Conservation (phyloP, 2,888 invertebrate species). For the Nudaria mundana region DNA sequence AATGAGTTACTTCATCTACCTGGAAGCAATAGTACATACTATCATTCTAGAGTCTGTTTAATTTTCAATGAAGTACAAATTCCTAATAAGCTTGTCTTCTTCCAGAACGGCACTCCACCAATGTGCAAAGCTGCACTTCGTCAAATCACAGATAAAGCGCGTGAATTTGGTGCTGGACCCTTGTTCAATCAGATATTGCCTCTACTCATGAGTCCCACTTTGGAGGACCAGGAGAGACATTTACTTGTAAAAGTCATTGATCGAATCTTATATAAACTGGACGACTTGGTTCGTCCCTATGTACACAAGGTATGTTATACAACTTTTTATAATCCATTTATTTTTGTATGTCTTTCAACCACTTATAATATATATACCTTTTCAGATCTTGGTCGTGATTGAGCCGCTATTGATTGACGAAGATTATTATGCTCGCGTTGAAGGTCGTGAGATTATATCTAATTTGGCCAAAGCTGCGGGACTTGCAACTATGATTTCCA, state of each 20-base stretch:
- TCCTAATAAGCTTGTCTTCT: slow-evolving; percentile 8
- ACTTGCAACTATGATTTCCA: slow-evolving; percentile 99
- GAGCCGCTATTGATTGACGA: slow-evolving; percentile 99
- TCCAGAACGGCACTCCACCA: slow-evolving; percentile 97
- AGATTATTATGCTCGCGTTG: slow-evolving; percentile 99
- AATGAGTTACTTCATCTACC: no score
- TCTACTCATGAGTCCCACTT: slow-evolving; percentile 99
- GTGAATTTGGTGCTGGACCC: slow-evolving; percentile 99
- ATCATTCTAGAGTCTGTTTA: no score
- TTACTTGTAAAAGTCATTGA: slow-evolving; percentile 99
- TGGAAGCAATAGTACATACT: no score
- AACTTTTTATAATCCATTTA: not conserved
- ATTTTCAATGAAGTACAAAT: no score
- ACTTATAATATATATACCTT: slow-evolving; percentile 3
- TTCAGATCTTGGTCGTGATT: slow-evolving; percentile 97
- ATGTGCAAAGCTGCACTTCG: slow-evolving; percentile 99
- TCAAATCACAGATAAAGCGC: slow-evolving; percentile 99
- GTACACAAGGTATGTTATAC: slow-evolving; percentile 92
- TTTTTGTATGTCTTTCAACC: not conserved
- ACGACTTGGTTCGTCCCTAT: slow-evolving; percentile 98
- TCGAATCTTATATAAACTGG: slow-evolving; percentile 98
- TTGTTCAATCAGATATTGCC: slow-evolving; percentile 99
- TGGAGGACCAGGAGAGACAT: slow-evolving; percentile 99
- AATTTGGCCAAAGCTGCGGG: slow-evolving; percentile 99
- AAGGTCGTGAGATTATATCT: slow-evolving; percentile 99